Conservation (phyloP, 2,113 vertebrate species). For the Glareola pratincola region DNA sequence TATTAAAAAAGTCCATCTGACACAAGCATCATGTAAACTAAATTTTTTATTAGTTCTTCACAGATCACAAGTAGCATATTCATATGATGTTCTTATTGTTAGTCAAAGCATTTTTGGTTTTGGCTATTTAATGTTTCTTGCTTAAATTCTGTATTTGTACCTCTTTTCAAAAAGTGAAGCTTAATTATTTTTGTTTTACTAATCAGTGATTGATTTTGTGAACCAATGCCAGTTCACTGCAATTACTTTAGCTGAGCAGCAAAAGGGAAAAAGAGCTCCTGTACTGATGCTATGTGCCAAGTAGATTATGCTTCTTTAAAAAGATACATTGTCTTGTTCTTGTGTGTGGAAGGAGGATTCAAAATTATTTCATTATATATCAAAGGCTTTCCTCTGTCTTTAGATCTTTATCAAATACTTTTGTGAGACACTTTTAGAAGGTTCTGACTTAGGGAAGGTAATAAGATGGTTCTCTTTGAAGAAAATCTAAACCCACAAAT, state of each 20-base stretch:
- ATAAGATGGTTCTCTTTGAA: conserved; percentile 51
- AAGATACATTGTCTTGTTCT: conserved; percentile 16
- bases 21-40: not conserved
- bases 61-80: not conserved
- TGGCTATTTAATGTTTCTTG: not conserved
- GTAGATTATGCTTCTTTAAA: not conserved
- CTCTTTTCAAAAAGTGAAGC: not conserved
- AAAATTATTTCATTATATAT: conserved; percentile 57
- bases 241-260: not conserved
- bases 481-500: conserved; percentile 50
- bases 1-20: not conserved
- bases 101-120: not conserved
- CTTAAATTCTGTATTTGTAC: not conserved
- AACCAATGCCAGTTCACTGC: not conserved
- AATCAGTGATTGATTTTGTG: not conserved
- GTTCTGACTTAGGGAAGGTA: conserved; percentile 26
- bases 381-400: conserved; percentile 43
- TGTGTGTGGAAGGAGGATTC: not conserved
- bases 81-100: not conserved
- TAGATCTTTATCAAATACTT: conserved; percentile 63
- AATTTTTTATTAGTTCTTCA: not conserved
- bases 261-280: not conserved
- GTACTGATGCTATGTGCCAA: not conserved
- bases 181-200: not conserved
- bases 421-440: conserved; percentile 30